These are phyloP conservation scores for Cantharis flavilabris DNA, from an alignment of 2,888 invertebrate genomes.

Conservation along the genomic window DNA sequence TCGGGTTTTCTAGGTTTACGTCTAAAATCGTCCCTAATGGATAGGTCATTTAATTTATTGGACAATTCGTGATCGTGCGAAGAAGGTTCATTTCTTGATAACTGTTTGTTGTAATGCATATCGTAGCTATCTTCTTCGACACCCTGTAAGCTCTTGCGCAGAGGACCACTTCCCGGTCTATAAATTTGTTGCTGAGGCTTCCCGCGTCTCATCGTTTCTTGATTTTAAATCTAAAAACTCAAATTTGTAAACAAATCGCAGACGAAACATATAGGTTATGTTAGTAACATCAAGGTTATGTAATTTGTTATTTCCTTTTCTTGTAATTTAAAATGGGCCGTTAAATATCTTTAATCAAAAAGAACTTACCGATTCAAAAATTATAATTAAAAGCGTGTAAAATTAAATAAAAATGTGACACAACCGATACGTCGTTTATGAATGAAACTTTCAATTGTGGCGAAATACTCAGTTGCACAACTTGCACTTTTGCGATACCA, in stretches of 20 bases:
- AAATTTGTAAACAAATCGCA: neutral
- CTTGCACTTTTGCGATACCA: neutral
- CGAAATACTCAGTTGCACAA: neutral
- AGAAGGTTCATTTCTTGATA: constrained; percentile 41
- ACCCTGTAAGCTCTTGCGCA: constrained; percentile 68
- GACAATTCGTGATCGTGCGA: constrained; percentile 41
- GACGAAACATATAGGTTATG: constrained; percentile 19
- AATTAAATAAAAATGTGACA: neutral
- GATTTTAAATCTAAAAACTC: constrained; percentile 11
- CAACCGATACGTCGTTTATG: neutral
- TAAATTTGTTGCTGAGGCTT: constrained; percentile 74
- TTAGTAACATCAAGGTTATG: constrained; percentile 17
- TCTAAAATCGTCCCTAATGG: constrained; percentile 36
- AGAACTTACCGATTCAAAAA: neutral
- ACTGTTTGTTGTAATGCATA: constrained; percentile 32
- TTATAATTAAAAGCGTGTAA: neutral
- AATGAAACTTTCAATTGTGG: neutral
- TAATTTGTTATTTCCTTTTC: constrained; percentile 6
- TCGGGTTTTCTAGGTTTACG: constrained; percentile 61
- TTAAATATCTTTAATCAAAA: neutral
- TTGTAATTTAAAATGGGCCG: neutral
- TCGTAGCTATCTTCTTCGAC: constrained; percentile 62
- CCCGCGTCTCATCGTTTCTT: constrained; percentile 59
- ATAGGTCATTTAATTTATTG: constrained; percentile 39
- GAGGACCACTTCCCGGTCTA: constrained; percentile 76